These are phyloP conservation scores for Urophycis tenuis DNA, from an alignment of 2,797 vertebrate genomes.

Conservation along the genomic window DNA sequence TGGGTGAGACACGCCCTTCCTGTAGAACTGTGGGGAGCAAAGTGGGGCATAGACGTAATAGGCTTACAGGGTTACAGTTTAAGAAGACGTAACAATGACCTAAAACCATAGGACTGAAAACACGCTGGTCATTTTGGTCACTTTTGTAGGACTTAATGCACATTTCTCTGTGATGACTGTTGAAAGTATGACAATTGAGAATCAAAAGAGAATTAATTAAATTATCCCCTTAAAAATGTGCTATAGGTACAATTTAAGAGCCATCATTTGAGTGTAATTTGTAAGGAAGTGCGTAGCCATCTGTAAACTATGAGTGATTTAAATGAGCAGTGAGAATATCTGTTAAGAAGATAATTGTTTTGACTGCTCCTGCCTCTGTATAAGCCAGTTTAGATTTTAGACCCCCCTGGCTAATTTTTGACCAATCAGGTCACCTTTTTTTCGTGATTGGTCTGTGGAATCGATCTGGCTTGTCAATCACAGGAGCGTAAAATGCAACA, in stretches of 20 bases:
- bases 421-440: not conserved
- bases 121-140: not conserved
- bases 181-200: not conserved
- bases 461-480: not conserved
- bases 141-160: not conserved
- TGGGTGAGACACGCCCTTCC: slow-evolving; percentile 80
- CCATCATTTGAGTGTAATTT: too few relatives aligned
- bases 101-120: not conserved
- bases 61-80: not conserved
- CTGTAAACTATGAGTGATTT: too few relatives aligned
- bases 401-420: too few relatives aligned
- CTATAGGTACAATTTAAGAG: too few relatives aligned
- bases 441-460: too few relatives aligned
- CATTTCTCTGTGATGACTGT: not conserved
- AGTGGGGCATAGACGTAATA: not conserved
- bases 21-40: slow-evolving; percentile 74
- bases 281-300: too few relatives aligned
- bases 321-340: too few relatives aligned
- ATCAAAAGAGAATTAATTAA: too few relatives aligned
- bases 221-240: too few relatives aligned
- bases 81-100: not conserved
- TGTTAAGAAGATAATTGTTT: too few relatives aligned
- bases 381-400: too few relatives aligned
- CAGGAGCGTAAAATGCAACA: not conserved
- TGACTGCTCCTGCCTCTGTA: too few relatives aligned